Conservation (phyloP, 1,140 invertebrate genomes). For the Ditylenchus dipsaci region DNA sequence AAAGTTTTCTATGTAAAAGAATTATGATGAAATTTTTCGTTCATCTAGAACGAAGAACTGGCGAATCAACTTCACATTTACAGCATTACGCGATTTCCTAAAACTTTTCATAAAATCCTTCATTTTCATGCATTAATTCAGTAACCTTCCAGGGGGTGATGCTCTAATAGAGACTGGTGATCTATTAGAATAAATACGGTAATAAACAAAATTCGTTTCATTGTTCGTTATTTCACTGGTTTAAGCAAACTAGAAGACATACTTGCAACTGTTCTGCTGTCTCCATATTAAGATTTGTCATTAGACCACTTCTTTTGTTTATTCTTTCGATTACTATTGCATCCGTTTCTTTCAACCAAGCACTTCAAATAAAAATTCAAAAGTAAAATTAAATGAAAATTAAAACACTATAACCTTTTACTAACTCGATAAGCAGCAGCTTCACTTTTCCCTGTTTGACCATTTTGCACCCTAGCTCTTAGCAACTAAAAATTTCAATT, state of each 20-base stretch:
- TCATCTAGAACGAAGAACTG: too few relatives aligned
- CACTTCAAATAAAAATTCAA: constrained; percentile 16
- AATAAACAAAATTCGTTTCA: too few relatives aligned
- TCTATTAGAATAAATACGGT: too few relatives aligned
- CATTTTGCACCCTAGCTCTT: constrained; percentile 91
- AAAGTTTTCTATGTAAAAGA: too few relatives aligned
- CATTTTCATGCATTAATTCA: too few relatives aligned
- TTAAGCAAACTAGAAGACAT: background rate
- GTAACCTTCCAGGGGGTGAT: too few relatives aligned
- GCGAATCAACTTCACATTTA: too few relatives aligned
- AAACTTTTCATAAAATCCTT: too few relatives aligned
- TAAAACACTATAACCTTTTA: constrained; percentile 68
- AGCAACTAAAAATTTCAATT: constrained; percentile 68
- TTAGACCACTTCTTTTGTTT: constrained; percentile 55
- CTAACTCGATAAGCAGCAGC: constrained; percentile 89
- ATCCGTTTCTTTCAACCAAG: constrained; percentile 44
- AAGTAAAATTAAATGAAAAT: background rate
- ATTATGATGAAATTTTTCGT: too few relatives aligned
- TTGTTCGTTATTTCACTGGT: too few relatives aligned
- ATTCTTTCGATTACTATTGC: constrained; percentile 41
- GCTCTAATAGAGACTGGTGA: too few relatives aligned
- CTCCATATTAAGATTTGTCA: constrained; percentile 76
- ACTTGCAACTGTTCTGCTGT: constrained; percentile 79
- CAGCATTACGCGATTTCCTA: too few relatives aligned
- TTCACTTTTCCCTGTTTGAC: constrained; percentile 83